Percentiles rank a stretch among this genome's conserved stretches.
phyloP scores from a whole-genome alignment of 2,888 invertebrate genomes.

The Timema cristinae region DNA sequence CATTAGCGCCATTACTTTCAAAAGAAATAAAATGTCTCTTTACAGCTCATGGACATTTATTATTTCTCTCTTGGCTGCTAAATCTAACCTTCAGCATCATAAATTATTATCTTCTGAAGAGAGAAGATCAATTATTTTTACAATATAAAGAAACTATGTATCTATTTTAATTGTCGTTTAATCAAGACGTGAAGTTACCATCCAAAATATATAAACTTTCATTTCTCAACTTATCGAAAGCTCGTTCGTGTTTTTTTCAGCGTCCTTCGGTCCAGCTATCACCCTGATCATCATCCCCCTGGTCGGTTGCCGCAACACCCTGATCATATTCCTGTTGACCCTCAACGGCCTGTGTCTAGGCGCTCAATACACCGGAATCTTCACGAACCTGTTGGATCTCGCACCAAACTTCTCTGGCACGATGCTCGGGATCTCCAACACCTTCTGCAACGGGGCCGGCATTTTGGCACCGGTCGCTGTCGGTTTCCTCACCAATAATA shows the following conservation, averaged over 20 bases:
- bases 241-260: neutral
- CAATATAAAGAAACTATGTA: no score
- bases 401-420: conserved; percentile 42
- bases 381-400: conserved; percentile 41
- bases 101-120: no score
- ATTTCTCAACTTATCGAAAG: no score
- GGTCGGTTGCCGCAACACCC: conserved; percentile 16
- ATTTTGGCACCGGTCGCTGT: conserved; percentile 40
- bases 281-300: conserved; percentile 18
- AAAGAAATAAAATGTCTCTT: no score
- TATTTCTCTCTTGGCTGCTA: no score
- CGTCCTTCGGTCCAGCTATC: conserved; percentile 20
- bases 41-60: no score
- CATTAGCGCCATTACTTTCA: no score
- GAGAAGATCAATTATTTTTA: no score
- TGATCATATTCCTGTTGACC: conserved; percentile 19
- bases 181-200: no score
- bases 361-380: conserved; percentile 35
- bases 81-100: no score
- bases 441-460: conserved; percentile 40
- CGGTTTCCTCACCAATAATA: conserved; percentile 35
- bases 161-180: no score
- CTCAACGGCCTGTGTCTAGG: conserved; percentile 23
- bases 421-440: conserved; percentile 41
- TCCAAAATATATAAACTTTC: no score